Evolutionary conservation across 1,140 invertebrate species (phyloP).

Genomic region (Oryzaephilus surinamensis): DNA sequence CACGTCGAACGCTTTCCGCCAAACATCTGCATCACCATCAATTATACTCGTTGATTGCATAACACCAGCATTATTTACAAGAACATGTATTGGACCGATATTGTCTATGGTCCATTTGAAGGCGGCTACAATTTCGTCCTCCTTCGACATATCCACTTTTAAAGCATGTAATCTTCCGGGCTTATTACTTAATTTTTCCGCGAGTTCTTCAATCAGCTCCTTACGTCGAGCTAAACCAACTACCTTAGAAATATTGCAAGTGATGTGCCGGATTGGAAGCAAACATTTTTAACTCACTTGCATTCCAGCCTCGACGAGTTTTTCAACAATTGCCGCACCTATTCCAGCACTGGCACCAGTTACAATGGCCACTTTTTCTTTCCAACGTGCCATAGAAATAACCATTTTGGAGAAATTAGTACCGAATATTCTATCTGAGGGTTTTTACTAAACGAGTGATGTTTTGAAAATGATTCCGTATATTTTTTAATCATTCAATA

Average conservation of each 20-base stretch:
- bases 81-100: constrained; percentile 49
- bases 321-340: constrained; percentile 32
- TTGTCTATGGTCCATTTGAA: constrained; percentile 47
- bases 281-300: background rate
- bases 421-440: no score
- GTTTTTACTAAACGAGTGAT: no score
- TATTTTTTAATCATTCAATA: no score
- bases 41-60: constrained; percentile 14
- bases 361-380: constrained; percentile 39
- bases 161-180: constrained; percentile 9
- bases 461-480: no score
- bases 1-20: constrained; percentile 38
- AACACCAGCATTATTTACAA: constrained; percentile 56
- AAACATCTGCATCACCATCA: constrained; percentile 14
- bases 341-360: constrained; percentile 45
- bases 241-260: constrained; percentile 5
- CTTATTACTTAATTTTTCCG: constrained; percentile 5
- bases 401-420: no score
- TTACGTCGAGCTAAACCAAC: constrained; percentile 12
- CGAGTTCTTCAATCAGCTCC: constrained; percentile 8
- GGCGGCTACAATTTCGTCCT: constrained; percentile 47
- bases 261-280: background rate
- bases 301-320: constrained; percentile 13
- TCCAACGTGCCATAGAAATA: constrained; percentile 38
- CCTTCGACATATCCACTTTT: constrained; percentile 33